Percentiles rank a stretch among this genome's conserved stretches.
phyloP scores from a whole-genome alignment of 2,797 vertebrate genomes.

The Lerista edwardsae region DNA sequence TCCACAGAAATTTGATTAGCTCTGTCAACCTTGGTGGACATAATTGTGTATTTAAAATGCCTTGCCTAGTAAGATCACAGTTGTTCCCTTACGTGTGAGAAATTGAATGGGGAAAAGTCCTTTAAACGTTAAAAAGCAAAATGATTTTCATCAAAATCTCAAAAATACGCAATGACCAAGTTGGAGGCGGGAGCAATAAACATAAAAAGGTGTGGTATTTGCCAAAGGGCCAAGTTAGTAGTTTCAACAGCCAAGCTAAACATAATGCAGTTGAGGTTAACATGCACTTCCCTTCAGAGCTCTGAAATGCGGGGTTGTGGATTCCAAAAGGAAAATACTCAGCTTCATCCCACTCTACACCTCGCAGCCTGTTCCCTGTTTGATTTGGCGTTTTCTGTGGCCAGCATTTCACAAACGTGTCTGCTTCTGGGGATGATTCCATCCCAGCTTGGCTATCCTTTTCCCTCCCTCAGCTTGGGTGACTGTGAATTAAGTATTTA shows the following conservation, averaged over 20 bases:
- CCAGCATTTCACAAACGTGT: background rate
- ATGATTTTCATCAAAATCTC: conserved; percentile 40
- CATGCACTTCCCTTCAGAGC: conserved; percentile 3
- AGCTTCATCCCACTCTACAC: conserved; percentile 8
- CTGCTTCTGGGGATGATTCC: conserved; percentile 15
- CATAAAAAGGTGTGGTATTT: conserved; percentile 64
- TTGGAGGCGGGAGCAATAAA: conserved; percentile 47
- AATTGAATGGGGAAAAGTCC: background rate
- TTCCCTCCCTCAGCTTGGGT: background rate
- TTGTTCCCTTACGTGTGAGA: background rate
- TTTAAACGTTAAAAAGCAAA: conserved; percentile 22
- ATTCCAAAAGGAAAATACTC: background rate
- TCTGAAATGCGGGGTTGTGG: conserved; percentile 8
- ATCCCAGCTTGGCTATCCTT: conserved; percentile 21
- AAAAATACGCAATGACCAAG: conserved; percentile 20
- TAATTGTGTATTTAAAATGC: background rate
- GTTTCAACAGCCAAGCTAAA: conserved; percentile 65
- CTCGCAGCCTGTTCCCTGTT: conserved; percentile 12
- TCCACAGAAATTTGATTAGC: background rate
- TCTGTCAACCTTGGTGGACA: background rate
- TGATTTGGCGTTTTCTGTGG: conserved; percentile 43
- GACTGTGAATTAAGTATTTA: background rate
- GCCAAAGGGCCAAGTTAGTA: conserved; percentile 38
- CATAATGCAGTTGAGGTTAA: conserved; percentile 51
- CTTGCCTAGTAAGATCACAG: background rate